phyloP scores from a whole-genome alignment of 2,797 vertebrate genomes.

The Heteromormyrus szaboi region DNA sequence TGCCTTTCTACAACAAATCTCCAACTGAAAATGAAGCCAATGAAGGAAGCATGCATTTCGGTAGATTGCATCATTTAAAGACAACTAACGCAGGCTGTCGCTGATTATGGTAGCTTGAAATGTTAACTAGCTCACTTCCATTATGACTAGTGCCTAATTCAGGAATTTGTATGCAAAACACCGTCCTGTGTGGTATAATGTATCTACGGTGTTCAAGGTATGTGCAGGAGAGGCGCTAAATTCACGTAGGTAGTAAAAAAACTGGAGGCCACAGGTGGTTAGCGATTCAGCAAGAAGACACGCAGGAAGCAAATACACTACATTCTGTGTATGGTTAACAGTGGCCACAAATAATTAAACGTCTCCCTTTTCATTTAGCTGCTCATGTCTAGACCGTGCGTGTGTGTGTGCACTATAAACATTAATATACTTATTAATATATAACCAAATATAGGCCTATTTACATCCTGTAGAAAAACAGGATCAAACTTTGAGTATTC shows the following conservation, averaged over 20 bases:
- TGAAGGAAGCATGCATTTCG: neutral
- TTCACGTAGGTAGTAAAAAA: neutral
- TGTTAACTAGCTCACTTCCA: neutral
- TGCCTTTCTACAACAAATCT: neutral
- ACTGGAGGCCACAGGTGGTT: neutral
- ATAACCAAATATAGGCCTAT: neutral
- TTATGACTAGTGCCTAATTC: neutral
- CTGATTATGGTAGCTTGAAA: neutral
- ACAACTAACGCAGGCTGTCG: neutral
- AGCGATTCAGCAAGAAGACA: neutral
- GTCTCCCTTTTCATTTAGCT: neutral
- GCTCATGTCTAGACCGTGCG: neutral
- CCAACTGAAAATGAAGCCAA: neutral
- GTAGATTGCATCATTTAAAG: neutral
- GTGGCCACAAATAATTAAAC: neutral
- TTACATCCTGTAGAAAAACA: neutral
- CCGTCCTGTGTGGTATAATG: neutral
- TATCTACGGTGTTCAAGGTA: neutral
- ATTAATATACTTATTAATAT: neutral
- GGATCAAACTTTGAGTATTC: neutral
- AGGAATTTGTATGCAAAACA: neutral
- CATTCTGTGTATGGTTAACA: neutral
- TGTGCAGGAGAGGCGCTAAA: neutral
- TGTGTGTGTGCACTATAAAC: neutral
- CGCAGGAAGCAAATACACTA: neutral